phyloP scores from a whole-genome alignment of 2,888 invertebrate species.

The Mycogona germanica region DNA sequence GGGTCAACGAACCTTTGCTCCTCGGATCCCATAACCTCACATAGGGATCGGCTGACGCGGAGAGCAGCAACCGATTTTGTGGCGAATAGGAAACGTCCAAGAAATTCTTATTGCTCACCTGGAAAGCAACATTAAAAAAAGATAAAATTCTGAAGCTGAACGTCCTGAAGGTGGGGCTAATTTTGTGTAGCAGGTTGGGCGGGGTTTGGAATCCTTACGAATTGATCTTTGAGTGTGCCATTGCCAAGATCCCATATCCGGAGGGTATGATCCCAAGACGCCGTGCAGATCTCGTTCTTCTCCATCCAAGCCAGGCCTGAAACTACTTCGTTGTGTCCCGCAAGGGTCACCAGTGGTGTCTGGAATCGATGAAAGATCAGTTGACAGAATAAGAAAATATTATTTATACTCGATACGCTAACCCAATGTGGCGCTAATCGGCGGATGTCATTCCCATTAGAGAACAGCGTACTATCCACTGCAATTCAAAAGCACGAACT shows the following conservation, averaged over 20 bases:
- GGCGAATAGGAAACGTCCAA: slow-evolving; percentile 75
- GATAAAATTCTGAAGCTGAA: neutral
- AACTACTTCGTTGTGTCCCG: slow-evolving; percentile 86
- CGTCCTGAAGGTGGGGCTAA: neutral
- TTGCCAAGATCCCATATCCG: slow-evolving; percentile 86
- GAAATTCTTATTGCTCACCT: slow-evolving; percentile 75
- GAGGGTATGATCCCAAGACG: slow-evolving; percentile 92
- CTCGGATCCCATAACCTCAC: slow-evolving; percentile 85
- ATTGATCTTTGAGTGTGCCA: slow-evolving; percentile 67
- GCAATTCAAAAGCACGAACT: too few relatives aligned
- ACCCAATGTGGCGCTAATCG: too few relatives aligned
- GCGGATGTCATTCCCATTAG: too few relatives aligned
- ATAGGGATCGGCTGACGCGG: slow-evolving; percentile 83
- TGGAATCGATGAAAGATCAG: too few relatives aligned
- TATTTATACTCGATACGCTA: too few relatives aligned
- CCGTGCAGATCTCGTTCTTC: slow-evolving; percentile 60
- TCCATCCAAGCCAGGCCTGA: slow-evolving; percentile 76
- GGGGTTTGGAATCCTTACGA: slow-evolving; percentile 38
- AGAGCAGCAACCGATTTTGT: slow-evolving; percentile 54
- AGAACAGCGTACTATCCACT: too few relatives aligned
- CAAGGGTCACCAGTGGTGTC: slow-evolving; percentile 72
- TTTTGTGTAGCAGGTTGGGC: neutral
- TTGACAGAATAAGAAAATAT: too few relatives aligned
- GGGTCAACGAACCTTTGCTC: slow-evolving; percentile 52
- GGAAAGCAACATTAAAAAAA: slow-evolving; percentile 21